Conservation (phyloP, 1,140 invertebrate species). For the Trichomalopsis sarcophagae region DNA sequence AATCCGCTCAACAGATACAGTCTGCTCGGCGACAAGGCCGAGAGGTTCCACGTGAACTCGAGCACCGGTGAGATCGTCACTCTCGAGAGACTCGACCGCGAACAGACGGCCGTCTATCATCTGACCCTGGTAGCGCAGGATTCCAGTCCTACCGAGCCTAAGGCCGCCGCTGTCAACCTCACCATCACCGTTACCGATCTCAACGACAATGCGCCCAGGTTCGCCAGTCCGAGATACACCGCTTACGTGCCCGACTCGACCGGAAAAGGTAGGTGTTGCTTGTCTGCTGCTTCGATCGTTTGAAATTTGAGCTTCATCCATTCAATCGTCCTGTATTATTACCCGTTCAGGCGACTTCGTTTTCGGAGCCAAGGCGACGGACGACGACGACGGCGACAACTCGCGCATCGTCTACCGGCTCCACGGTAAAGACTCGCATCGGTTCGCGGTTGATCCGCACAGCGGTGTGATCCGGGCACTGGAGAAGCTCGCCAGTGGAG, state of each 20-base stretch:
- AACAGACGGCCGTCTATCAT: constrained; percentile 84
- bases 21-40: constrained; percentile 85
- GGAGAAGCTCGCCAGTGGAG: constrained; percentile 74
- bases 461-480: constrained; percentile 89
- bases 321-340: background rate
- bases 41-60: constrained; percentile 84
- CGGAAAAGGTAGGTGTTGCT: constrained; percentile 74
- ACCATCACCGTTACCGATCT: constrained; percentile 87
- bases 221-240: constrained; percentile 82
- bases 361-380: constrained; percentile 88
- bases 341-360: constrained; percentile 82
- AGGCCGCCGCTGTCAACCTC: constrained; percentile 86
- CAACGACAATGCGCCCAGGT: constrained; percentile 91
- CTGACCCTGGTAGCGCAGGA: constrained; percentile 91
- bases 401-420: constrained; percentile 87
- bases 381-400: constrained; percentile 87
- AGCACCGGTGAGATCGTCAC: constrained; percentile 86
- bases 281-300: background rate
- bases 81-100: constrained; percentile 83
- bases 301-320: no score
- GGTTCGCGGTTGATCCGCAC: constrained; percentile 85
- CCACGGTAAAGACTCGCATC: constrained; percentile 84
- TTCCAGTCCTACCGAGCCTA: constrained; percentile 87
- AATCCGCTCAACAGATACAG: constrained; percentile 78
- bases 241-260: constrained; percentile 88